Evolutionary conservation across 2,888 invertebrate genomes (phyloP), one percentile per base, ranked within the genome.

Genomic region (Xanthostigma xanthostigma): DNA sequence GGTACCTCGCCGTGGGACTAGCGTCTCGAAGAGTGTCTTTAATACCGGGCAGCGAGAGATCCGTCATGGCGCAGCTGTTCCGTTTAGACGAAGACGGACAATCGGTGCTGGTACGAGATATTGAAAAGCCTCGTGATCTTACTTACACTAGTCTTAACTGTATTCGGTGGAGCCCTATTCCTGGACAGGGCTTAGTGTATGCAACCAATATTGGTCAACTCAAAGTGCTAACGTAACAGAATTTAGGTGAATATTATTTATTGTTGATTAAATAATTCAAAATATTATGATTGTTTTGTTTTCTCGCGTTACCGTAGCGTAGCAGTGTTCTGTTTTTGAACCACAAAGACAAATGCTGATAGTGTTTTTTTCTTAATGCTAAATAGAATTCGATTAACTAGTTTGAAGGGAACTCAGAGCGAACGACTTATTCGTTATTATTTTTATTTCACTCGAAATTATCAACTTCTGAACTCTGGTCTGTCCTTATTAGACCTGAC

Each of bases 131-230:
- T 54, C 72, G 68, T 41, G 66, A 64, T n/a, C 62, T 75, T 41
- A 76, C 76, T 44, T 78, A 80, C 58, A 79, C 82, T 49, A 85
- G 83, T 62, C 74, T 89, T 42, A 90, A 90, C 70, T 88, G 88
- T 58, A 82, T 88, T 46, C 74, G 85, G 48, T 91, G 89, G 89
- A 75, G 87, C 48, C 89, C 89, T 0, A 76, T 77, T 43, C 78
- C 87, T 0, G 90, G 90, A 0, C 85, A 88, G 61, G 90, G 90
- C 2, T 73, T 90, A 49, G 82, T 88, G 45, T 90, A 87, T 65
- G 89, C 87, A 17, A 90, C 89, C 55, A 90, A 87, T 63, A 81
- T 82, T 13, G 91, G 90, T 46, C 83, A 86, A 60, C 73, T 91
- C 53, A 79, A 79, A 60, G 76, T 85, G 57, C 72, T 84, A 63